Conservation (phyloP, 2,113 vertebrate species). For the Origma solitaria region DNA sequence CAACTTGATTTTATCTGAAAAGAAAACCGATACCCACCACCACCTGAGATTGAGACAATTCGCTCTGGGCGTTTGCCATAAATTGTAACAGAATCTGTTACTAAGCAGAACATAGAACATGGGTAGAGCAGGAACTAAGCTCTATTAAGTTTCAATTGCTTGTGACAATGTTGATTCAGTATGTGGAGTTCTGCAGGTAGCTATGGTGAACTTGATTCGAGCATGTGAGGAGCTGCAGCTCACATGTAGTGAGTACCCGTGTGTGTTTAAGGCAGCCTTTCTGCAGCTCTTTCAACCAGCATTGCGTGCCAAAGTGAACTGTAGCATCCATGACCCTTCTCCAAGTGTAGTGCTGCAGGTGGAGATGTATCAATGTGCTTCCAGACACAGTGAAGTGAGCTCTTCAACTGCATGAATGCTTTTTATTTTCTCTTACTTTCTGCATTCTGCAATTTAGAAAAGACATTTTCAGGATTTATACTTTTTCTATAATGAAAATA, state of each 20-base stretch:
- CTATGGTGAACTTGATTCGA: not conserved
- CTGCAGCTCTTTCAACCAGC: not conserved
- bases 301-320: not conserved
- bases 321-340: not conserved
- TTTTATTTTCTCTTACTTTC: not conserved
- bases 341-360: not conserved
- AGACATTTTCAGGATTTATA: not conserved
- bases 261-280: not conserved
- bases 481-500: not conserved
- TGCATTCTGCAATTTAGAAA: not conserved
- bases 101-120: not conserved
- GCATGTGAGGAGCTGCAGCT: not conserved
- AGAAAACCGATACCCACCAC: rapidly evolving
- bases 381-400: not conserved
- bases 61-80: not conserved
- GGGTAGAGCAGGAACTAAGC: not conserved
- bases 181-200: not conserved
- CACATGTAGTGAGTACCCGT: rapidly evolving
- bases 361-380: rapidly evolving
- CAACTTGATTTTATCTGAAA: not conserved
- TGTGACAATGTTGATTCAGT: not conserved
- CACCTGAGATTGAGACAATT: not conserved
- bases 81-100: not conserved
- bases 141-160: not conserved
- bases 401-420: not conserved